Evolutionary conservation across 2,113 vertebrate species (phyloP).

Genomic region (Spea multiplicata): DNA sequence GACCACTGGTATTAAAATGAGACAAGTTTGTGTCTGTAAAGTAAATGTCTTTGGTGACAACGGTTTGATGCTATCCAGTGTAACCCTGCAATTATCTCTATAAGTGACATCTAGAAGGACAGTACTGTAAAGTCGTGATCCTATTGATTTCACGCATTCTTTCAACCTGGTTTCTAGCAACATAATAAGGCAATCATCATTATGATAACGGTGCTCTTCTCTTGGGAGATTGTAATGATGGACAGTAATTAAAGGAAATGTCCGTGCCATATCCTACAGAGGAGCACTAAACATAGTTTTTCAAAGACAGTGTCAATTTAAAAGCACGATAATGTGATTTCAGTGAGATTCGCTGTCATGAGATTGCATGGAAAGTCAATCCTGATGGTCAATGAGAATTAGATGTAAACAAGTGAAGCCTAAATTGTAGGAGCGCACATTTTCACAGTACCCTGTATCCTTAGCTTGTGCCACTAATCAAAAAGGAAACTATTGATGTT

Average conservation of each 20-base stretch:
- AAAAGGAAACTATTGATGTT: slow-evolving; percentile 56
- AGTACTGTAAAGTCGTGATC: slow-evolving; percentile 43
- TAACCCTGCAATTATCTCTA: slow-evolving; percentile 16
- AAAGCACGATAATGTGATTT: slow-evolving; percentile 33
- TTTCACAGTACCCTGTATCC: slow-evolving; percentile 10
- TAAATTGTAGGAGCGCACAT: slow-evolving; percentile 30
- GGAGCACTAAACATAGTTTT: slow-evolving; percentile 4
- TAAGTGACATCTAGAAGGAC: slow-evolving; percentile 17
- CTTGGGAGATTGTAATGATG: slow-evolving; percentile 27
- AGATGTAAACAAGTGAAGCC: slow-evolving; percentile 35
- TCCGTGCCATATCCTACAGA: neutral
- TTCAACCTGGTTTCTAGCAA: slow-evolving; percentile 37
- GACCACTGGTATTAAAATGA: neutral
- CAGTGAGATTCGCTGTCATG: slow-evolving; percentile 11
- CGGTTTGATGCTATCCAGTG: slow-evolving; percentile 12
- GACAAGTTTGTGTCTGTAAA: neutral
- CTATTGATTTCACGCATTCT: slow-evolving; percentile 43
- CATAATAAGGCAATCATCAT: slow-evolving; percentile 36
- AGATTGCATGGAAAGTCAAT: slow-evolving; percentile 29
- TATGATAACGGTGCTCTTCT: slow-evolving; percentile 34
- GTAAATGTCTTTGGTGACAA: slow-evolving; percentile 14
- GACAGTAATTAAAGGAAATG: slow-evolving; percentile 30
- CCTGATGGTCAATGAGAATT: slow-evolving; percentile 35
- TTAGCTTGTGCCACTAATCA: slow-evolving; percentile 50
- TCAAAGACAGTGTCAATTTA: slow-evolving; percentile 11